Base-by-base conservation (phyloP, 2,888 invertebrate genomes). In the Dromius quadrimaculatus region DNA sequence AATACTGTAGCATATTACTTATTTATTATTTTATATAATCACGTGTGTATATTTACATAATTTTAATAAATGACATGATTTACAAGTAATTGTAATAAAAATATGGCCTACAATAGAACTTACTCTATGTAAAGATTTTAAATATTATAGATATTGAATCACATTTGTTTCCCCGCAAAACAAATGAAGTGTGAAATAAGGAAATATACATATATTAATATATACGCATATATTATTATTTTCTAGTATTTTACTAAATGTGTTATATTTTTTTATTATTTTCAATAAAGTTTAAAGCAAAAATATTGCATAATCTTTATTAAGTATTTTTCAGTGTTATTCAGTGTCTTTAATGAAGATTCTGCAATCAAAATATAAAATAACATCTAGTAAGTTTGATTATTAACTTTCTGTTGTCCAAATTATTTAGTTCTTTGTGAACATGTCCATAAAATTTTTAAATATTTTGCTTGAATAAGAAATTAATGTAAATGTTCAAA, bases 81-180 rank as follows among this genome's bases (percentile, higher is more conserved):
- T 66, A 66, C 66, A 66, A 41, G 34, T 65, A 65, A 50, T 70
- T 61, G 70, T 70, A 62, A 62, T 70, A 47, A 69, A 59, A 59
- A 70, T 69, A 70, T 70, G 70, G 70, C 70, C 70, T 70, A 70
- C 38, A 57, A 62, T 45, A 50, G 47, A 50, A 54, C 45, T 66
- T 66, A 66, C 23, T 57, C 20, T 54, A 36, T 70, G 62, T 70
- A 70, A 70, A 70, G 41, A 70, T 45, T 70, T 62, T 50, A 69
- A 36, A 66, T 20, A 47, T 47, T 64, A n/a, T n/a, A n/a, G 36
- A 36, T 65, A 62, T 62, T 28, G 54, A 28, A 28, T 38, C 62
- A 41, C 41, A 23, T 19, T 23, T 36, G 34, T 57, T 32, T 57
- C 9, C 17, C 13, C 57, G 17, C 19, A 32, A 9, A 32, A 57